Evolutionary conservation across 2,113 vertebrate species (phyloP), one percentile per base, ranked within the genome.

Genomic region (Paratilapia polleni): DNA sequence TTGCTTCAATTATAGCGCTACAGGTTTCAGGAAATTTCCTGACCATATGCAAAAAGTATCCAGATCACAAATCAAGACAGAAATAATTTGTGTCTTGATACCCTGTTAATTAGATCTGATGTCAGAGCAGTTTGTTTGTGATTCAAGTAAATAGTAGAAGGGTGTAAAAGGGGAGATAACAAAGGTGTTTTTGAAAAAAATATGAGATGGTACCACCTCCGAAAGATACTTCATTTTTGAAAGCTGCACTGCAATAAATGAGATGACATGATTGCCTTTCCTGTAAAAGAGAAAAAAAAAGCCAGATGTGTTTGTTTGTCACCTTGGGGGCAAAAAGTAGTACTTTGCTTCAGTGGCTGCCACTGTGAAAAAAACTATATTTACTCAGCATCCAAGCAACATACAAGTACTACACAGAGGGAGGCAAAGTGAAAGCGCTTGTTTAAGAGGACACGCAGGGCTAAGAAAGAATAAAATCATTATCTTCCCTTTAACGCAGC

Each of bases 1-100:
- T 88, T 89, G 77, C 83, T 90, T 88, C 88, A 81, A 79, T 86
- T 81, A 87, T 31, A 77, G 77, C 56, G 7, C 66, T 47, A 58
- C 77, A 75, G 77, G 81, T 89, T 86, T 91, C 77, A 70, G 63
- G 81, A 38, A 57, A 22, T 43, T 79, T 82, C 52, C 61, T 83
- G 87, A 87, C 66, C 68, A 61, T 49, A 80, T 78, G 62, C 80
- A 77, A 74, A 89, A 60, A 70, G 58, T 19, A 84, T 84, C 74
- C 58, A 52, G n/a, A 76, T 61, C 19, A 43, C 70, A 83, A 66
- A 76, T 76, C 8, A 80, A 78, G 19, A 60, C 9, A 7, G 43
- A 85, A 78, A 20, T 60, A 63, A 88, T 89, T 85, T 78, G 62
- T 15, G 15, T 20, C 84, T 80, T 76, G 62, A 78, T 63, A 56